A percentile compares a stretch with the other conserved stretches of the same genome.
These are phyloP conservation scores for Pleuronectes platessa DNA, from an alignment of 2,113 vertebrate species.

Conservation along the genomic window DNA sequence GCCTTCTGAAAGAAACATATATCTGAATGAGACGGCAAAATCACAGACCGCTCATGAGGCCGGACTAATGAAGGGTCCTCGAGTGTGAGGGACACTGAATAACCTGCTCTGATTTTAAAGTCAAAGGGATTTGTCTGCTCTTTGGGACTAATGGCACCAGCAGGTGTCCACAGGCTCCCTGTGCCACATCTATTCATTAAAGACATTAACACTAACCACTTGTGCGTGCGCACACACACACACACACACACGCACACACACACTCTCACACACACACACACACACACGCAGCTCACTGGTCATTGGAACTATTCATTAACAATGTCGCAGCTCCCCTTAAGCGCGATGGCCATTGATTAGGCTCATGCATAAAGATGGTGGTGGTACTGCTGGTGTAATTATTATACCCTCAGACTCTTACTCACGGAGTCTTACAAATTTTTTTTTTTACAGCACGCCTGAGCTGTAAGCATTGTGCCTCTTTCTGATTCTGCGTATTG, in stretches of 20 bases:
- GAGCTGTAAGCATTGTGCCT: background rate
- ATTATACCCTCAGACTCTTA: slow-evolving; percentile 44
- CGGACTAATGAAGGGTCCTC: slow-evolving; percentile 58
- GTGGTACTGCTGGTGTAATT: slow-evolving; percentile 54
- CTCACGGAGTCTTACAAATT: slow-evolving; percentile 11
- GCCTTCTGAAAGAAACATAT: slow-evolving; percentile 9
- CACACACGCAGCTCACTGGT: slow-evolving; percentile 30
- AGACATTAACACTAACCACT: slow-evolving; percentile 58
- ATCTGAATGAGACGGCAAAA: slow-evolving; percentile 17
- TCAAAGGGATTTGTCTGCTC: slow-evolving; percentile 57
- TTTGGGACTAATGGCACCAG: slow-evolving; percentile 65
- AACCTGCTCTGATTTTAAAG: slow-evolving; percentile 61
- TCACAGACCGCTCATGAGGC: slow-evolving; percentile 27
- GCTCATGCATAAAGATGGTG: slow-evolving; percentile 58
- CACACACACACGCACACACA: slow-evolving; percentile 8
- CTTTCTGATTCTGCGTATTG: background rate
- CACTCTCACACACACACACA: slow-evolving; percentile 26
- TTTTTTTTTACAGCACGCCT: slow-evolving; percentile 8
- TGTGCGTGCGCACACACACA: background rate
- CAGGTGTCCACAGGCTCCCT: slow-evolving; percentile 69
- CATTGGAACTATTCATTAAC: slow-evolving; percentile 66
- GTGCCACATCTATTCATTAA: slow-evolving; percentile 63
- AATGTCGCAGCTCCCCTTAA: slow-evolving; percentile 53
- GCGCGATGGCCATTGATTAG: slow-evolving; percentile 71
- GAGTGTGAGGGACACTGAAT: slow-evolving; percentile 55